Evolutionary conservation across 1,140 invertebrate species (phyloP).

Genomic region (Caenorhabditis tropicalis): DNA sequence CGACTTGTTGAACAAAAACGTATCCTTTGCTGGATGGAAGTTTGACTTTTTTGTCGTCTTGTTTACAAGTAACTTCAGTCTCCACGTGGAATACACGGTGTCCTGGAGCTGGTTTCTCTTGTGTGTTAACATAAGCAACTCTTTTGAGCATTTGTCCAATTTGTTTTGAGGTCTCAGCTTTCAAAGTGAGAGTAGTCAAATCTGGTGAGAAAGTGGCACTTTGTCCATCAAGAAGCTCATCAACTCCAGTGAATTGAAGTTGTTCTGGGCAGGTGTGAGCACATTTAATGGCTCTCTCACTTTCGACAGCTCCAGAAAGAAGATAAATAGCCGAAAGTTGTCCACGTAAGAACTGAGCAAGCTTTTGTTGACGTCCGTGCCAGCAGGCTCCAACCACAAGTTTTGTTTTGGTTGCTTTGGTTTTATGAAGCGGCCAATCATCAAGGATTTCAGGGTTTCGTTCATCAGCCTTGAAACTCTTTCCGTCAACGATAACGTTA

Average conservation of each 20-base stretch:
- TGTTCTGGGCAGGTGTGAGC: conserved; percentile 61
- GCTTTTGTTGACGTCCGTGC: conserved; percentile 79
- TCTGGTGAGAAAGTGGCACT: conserved; percentile 51
- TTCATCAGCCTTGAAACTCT: conserved; percentile 78
- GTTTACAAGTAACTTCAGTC: conserved; percentile 57
- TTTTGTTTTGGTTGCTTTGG: conserved; percentile 90
- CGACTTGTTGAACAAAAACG: conserved; percentile 58
- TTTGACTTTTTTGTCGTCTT: conserved; percentile 47
- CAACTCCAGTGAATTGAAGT: conserved; percentile 46
- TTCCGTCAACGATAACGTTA: conserved; percentile 78
- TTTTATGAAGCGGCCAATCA: conserved; percentile 97
- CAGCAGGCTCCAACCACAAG: conserved; percentile 94
- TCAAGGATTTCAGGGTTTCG: conserved; percentile 88
- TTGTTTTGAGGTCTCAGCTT: conserved; percentile 59
- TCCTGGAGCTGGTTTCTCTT: conserved; percentile 51
- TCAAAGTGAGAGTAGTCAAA: conserved; percentile 53
- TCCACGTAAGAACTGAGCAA: conserved; percentile 70
- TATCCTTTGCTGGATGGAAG: conserved; percentile 59
- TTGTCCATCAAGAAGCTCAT: conserved; percentile 40
- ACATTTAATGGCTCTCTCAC: conserved; percentile 60
- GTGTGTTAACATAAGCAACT: conserved; percentile 63
- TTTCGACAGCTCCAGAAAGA: conserved; percentile 63
- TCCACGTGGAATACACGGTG: conserved; percentile 59
- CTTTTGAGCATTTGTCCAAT: conserved; percentile 60
- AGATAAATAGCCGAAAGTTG: conserved; percentile 62